Conservation (phyloP, 2,797 vertebrate species). For the Aeoliscus strigatus region DNA sequence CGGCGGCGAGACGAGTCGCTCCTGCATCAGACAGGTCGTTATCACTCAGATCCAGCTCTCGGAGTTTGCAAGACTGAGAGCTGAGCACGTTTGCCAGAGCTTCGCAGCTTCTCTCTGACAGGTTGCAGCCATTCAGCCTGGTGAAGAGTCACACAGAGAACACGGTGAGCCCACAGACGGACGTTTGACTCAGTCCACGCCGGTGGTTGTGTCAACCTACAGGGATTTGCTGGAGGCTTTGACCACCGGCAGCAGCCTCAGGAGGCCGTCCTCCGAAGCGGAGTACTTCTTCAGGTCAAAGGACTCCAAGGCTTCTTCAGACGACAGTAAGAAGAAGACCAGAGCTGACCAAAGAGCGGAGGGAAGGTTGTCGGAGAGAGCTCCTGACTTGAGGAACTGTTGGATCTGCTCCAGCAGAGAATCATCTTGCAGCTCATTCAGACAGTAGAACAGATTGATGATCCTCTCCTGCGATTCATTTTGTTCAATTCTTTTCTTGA, state of each 20-base stretch:
- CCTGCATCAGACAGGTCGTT: conserved; percentile 8
- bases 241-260: conserved; percentile 16
- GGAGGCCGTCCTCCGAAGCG: conserved; percentile 10
- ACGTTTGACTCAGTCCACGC: too few species aligned
- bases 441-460: conserved; percentile 25
- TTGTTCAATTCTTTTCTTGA: conserved; percentile 9
- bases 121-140: background rate
- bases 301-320: background rate
- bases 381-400: conserved; percentile 1
- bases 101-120: background rate
- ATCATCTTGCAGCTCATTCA: conserved; percentile 19
- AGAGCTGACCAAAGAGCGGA: conserved; percentile 9
- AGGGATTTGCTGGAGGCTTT: conserved; percentile 9
- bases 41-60: background rate
- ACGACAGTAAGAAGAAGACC: conserved; percentile 21
- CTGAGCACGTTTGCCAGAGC: background rate
- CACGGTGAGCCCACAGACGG: too few species aligned
- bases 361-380: background rate
- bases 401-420: conserved; percentile 21
- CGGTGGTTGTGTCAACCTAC: conserved; percentile 4
- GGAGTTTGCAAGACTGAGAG: background rate
- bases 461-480: conserved; percentile 1
- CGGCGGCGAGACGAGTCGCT: conserved; percentile 1
- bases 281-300: conserved; percentile 18
- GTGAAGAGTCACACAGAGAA: background rate